Base-by-base conservation (phyloP, 2,888 invertebrate species). In the Mythimna pallens region DNA sequence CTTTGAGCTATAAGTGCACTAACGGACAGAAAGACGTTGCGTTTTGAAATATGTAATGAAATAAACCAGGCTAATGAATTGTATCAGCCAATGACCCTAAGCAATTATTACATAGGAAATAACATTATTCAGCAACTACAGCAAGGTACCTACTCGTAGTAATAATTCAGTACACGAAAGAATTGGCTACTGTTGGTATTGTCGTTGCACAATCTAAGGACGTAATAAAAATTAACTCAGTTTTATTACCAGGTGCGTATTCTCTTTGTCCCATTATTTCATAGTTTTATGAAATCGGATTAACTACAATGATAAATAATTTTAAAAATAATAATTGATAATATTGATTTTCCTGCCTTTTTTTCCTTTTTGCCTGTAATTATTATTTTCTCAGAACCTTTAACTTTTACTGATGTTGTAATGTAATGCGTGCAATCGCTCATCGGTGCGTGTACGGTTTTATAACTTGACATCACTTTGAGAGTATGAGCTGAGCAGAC, bases 101-200 rank as follows among this genome's bases (percentile, higher is more conserved):
- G 47, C 52, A 73, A 78, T 65, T 71, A 72, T 40, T 72, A 58
- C 55, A 68, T 71, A 76, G 65, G 73, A 81, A 81, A 70, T 81
- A 72, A 52, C 55, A 71, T 67, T 72, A 69, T 83, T 83, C 71
- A 71, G 76, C 61, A 84, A 83, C 54, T 52, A 43, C 43, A n/a
- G 43, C 62, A 59, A 20, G 47, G 20, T 52, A 59, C 12, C 34
- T 10, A 36, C 25, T 61, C 8, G 55, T 52, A 61, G 64, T 63
- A 72, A 78, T 81, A 65, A 71, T 82, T 78, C 69, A 80, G 82
- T 80, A 67, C 62, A 34, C 54, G 78, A 66, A 78, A 78, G 54
- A 73, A 67, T 78, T 78, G 62, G 63, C 64, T 73, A 57, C 61
- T 59, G 78, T 68, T 52, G 70, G 73, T 78, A 12, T 82, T 67